phyloP scores from a whole-genome alignment of 2,888 invertebrate genomes.

The Halocaridina rubra region DNA sequence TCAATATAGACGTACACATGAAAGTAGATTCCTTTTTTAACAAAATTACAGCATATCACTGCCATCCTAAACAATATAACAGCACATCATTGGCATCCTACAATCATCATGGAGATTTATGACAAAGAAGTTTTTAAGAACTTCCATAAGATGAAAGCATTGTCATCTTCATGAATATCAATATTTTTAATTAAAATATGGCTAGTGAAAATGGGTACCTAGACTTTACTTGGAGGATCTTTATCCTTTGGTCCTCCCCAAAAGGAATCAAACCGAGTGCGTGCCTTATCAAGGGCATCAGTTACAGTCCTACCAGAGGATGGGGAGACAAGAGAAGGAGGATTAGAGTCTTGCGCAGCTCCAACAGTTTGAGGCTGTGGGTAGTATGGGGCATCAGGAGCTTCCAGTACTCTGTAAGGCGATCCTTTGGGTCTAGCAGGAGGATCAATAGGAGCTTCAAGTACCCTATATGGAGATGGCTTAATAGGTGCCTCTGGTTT shows the following conservation, averaged over 20 bases:
- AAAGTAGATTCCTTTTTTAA: no score
- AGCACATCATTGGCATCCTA: slow-evolving; percentile 32
- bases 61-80: no score
- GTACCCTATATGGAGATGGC: slow-evolving; percentile 60
- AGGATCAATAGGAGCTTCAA: slow-evolving; percentile 60
- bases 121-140: slow-evolving; percentile 18
- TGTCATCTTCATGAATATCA: slow-evolving; percentile 44
- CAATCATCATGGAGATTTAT: slow-evolving; percentile 42
- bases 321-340: slow-evolving; percentile 62
- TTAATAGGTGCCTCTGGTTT: slow-evolving; percentile 52
- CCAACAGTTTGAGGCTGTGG: slow-evolving; percentile 56
- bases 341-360: slow-evolving; percentile 47
- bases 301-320: slow-evolving; percentile 63
- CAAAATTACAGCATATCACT: no score
- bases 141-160: neutral
- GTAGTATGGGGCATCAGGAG: slow-evolving; percentile 61
- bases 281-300: slow-evolving; percentile 63
- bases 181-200: slow-evolving; percentile 56
- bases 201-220: slow-evolving; percentile 61
- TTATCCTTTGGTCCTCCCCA: slow-evolving; percentile 64
- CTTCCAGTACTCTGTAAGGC: slow-evolving; percentile 62
- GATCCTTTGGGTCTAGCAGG: slow-evolving; percentile 52
- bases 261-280: slow-evolving; percentile 62
- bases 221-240: slow-evolving; percentile 64
- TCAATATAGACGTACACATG: no score